Conservation (phyloP, 2,888 invertebrate genomes). For the Leucophenga montana region DNA sequence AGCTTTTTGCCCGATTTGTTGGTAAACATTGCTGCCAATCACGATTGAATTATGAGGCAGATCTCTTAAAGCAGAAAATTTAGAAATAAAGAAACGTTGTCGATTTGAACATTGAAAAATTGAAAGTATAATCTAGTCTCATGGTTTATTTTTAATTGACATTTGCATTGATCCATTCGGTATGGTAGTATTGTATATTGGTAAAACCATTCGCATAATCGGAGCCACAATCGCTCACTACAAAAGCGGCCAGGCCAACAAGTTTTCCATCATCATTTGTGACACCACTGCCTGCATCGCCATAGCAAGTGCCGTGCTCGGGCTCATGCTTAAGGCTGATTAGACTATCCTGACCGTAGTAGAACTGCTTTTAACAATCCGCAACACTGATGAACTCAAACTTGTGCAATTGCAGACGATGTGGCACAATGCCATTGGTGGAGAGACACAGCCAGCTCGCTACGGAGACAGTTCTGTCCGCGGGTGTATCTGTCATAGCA, state of each 20-base stretch:
- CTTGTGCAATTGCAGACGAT: conserved; percentile 57
- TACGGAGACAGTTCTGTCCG: conserved; percentile 50
- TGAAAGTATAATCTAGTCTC: conserved; percentile 28
- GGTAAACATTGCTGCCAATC: conserved; percentile 54
- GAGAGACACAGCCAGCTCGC: conserved; percentile 66
- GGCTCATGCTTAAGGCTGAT: conserved; percentile 60
- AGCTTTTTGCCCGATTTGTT: conserved; percentile 60
- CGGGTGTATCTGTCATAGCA: conserved; percentile 50
- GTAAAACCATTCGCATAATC: conserved; percentile 67
- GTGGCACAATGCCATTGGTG: conserved; percentile 47
- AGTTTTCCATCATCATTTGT: conserved; percentile 61
- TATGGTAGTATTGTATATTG: conserved; percentile 53
- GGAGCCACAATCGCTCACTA: conserved; percentile 58
- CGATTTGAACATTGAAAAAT: conserved; percentile 40
- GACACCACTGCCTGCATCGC: conserved; percentile 68
- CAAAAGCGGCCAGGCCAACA: conserved; percentile 68
- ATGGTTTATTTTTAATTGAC: conserved; percentile 21
- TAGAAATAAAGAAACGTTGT: background rate
- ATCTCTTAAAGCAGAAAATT: conserved; percentile 27
- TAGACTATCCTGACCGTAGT: conserved; percentile 50
- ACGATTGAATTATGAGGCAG: conserved; percentile 55
- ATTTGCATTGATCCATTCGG: conserved; percentile 54
- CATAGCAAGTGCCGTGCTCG: conserved; percentile 62
- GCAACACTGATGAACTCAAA: conserved; percentile 49
- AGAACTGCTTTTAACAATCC: conserved; percentile 51